Evolutionary conservation across 2,888 invertebrate genomes (phyloP).

Genomic region (Limnephilus auricula): DNA sequence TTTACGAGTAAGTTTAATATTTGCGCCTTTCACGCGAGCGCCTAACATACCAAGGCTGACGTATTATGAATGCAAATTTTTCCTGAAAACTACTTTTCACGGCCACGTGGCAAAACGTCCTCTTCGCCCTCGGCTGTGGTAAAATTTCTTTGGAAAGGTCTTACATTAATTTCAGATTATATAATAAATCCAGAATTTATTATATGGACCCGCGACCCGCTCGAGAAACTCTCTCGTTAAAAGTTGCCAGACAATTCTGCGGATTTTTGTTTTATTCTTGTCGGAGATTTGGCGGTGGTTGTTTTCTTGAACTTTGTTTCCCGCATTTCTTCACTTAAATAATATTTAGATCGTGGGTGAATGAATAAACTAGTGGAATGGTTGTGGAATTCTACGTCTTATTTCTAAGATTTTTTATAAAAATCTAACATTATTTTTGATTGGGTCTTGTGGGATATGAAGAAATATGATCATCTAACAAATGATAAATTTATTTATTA

Average conservation of each 20-base stretch:
- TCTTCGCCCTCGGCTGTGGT: not conserved
- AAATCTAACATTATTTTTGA: no score
- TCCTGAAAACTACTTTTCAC: not conserved
- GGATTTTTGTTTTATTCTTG: not conserved
- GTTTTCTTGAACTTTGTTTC: not conserved
- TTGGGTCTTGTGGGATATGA: no score
- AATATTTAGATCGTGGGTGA: not conserved
- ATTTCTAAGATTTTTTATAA: not conserved
- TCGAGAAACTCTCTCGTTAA: not conserved
- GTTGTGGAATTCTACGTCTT: not conserved
- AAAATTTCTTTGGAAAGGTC: not conserved
- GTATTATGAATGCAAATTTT: not conserved
- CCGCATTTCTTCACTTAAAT: not conserved
- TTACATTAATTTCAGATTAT: not conserved
- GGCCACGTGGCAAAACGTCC: not conserved
- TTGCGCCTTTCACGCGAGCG: not conserved
- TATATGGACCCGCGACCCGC: not conserved
- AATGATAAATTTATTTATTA: no score
- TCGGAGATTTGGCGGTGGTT: not conserved
- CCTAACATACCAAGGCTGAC: not conserved
- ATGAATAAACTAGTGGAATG: not conserved
- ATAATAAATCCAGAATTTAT: conserved; percentile 2
- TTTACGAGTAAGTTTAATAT: not conserved
- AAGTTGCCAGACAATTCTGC: not conserved
- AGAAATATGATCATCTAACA: no score